These are phyloP conservation scores for Scolopax rusticola DNA, from an alignment of 2,797 vertebrate species.

Conservation along the genomic window DNA sequence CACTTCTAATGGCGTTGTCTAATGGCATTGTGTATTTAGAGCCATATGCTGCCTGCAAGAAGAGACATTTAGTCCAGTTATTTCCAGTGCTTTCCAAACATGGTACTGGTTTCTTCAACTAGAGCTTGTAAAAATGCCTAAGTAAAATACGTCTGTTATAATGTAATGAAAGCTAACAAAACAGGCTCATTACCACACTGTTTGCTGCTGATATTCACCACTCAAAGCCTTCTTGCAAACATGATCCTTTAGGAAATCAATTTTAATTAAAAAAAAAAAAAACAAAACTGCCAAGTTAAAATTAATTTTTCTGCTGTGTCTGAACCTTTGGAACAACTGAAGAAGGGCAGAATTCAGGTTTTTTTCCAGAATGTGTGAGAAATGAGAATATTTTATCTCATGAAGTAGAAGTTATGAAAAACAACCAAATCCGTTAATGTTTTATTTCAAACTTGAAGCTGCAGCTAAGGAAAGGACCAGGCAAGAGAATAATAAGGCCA, in stretches of 20 bases:
- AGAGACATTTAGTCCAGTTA: not conserved
- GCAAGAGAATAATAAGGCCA: not conserved
- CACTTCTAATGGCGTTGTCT: not conserved
- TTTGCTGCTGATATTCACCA: not conserved
- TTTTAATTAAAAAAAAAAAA: not conserved
- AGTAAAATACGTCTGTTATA: not conserved
- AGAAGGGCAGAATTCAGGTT: not conserved
- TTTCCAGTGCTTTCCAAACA: not conserved
- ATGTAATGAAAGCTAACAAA: not conserved
- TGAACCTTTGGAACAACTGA: not conserved
- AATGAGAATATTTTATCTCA: not conserved
- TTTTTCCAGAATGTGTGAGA: not conserved
- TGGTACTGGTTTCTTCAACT: not conserved
- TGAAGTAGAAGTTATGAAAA: not conserved
- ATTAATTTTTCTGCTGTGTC: not conserved
- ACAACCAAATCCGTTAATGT: not conserved
- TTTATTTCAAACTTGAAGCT: not conserved
- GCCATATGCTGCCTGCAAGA: not conserved
- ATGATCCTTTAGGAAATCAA: not conserved
- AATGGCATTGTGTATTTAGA: not conserved
- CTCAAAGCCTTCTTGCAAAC: not conserved
- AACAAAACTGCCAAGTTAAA: rapidly evolving
- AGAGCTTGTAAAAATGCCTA: not conserved
- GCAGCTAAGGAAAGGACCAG: not conserved
- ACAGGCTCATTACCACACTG: conserved; percentile 26